Conservation (phyloP, 2,888 invertebrate genomes). For the Erebia epiphron region DNA sequence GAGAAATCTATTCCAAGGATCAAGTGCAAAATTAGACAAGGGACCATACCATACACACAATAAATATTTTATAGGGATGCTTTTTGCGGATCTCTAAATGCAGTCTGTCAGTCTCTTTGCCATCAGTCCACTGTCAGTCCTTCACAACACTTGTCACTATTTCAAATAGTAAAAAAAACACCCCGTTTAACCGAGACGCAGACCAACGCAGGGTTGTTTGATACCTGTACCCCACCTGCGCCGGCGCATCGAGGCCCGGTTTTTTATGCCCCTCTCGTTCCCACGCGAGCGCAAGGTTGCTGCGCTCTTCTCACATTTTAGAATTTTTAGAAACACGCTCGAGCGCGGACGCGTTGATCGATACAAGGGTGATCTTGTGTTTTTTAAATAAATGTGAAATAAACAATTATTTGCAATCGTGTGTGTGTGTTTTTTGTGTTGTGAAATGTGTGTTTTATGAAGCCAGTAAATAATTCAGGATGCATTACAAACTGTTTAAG, state of each 20-base stretch:
- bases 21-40: neutral
- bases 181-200: constrained; percentile 22
- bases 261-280: constrained; percentile 50
- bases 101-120: constrained; percentile 1
- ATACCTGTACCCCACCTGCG: constrained; percentile 53
- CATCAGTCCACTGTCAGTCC: constrained; percentile 9
- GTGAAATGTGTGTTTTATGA: constrained; percentile 50
- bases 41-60: neutral
- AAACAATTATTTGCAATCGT: neutral
- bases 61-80: neutral
- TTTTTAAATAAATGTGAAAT: constrained; percentile 2
- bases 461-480: constrained; percentile 55
- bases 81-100: constrained; percentile 2
- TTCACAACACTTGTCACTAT: constrained; percentile 36
- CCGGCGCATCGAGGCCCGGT: constrained; percentile 45
- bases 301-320: constrained; percentile 52
- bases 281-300: constrained; percentile 44
- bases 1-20: neutral
- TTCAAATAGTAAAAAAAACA: constrained; percentile 38
- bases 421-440: constrained; percentile 45
- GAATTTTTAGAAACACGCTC: constrained; percentile 58
- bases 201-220: constrained; percentile 39
- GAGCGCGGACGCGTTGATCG: constrained; percentile 50
- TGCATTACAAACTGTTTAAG: constrained; percentile 79
- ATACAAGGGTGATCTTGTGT: constrained; percentile 37